Evolutionary conservation across 1,140 invertebrate genomes (phyloP).

Genomic region (Cecropterus lyciades): DNA sequence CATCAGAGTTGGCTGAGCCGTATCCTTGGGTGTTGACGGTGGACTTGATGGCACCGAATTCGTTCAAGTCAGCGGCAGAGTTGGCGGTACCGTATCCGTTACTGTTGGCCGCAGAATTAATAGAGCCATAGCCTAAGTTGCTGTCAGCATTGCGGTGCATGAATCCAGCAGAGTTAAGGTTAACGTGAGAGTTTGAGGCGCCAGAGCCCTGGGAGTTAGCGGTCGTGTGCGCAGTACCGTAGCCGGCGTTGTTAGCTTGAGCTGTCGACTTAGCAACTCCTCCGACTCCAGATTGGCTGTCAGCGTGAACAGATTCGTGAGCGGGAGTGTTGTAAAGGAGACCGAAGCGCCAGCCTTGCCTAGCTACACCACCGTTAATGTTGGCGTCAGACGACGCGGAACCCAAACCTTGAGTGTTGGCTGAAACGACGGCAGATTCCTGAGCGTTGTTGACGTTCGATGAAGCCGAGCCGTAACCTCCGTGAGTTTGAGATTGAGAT

Average conservation of each 20-base stretch:
- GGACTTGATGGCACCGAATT: constrained; percentile 44
- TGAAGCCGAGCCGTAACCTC: constrained; percentile 50
- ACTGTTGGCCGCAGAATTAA: constrained; percentile 53
- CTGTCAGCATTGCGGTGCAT: constrained; percentile 54
- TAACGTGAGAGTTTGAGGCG: constrained; percentile 53
- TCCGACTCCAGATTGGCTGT: constrained; percentile 45
- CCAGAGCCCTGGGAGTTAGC: constrained; percentile 57
- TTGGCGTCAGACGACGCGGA: constrained; percentile 58
- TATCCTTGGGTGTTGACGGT: constrained; percentile 43
- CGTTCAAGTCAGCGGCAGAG: constrained; percentile 44
- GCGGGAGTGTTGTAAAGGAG: constrained; percentile 36
- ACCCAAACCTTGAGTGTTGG: constrained; percentile 52
- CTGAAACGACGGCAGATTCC: constrained; percentile 46
- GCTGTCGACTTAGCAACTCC: constrained; percentile 38
- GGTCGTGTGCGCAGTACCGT: constrained; percentile 49
- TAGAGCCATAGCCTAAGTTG: constrained; percentile 46
- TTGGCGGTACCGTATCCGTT: constrained; percentile 48
- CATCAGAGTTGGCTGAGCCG: constrained; percentile 45
- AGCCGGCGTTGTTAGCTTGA: constrained; percentile 38
- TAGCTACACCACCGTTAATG: constrained; percentile 43
- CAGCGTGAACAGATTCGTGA: constrained; percentile 37
- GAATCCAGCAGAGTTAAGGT: constrained; percentile 47
- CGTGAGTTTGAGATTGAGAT: constrained; percentile 41
- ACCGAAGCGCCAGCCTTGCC: constrained; percentile 39
- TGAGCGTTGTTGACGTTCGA: constrained; percentile 54